phyloP scores from a whole-genome alignment of 2,797 vertebrate species.

The Pterois miles region DNA sequence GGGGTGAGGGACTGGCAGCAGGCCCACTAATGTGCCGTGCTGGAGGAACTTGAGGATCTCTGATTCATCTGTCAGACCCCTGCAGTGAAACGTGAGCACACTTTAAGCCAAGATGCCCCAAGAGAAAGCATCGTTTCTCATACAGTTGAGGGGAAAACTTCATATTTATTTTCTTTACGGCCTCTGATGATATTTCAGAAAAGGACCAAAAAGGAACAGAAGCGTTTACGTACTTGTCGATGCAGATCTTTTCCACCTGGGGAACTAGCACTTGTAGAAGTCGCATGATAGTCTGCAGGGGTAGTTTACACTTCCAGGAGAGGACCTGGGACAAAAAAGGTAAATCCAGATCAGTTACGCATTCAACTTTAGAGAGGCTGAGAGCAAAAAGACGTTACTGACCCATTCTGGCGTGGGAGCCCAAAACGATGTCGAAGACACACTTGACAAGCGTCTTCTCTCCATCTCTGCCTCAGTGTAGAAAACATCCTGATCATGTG shows the following conservation, averaged over 20 bases:
- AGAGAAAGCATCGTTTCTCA: no score
- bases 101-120: neutral
- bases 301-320: slow-evolving; percentile 97
- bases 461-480: slow-evolving; percentile 86
- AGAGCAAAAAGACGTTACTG: slow-evolving; percentile 47
- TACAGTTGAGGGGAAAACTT: no score
- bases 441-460: slow-evolving; percentile 87
- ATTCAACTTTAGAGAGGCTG: neutral
- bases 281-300: slow-evolving; percentile 97
- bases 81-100: slow-evolving; percentile 56
- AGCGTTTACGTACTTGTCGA: slow-evolving; percentile 90
- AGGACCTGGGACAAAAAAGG: slow-evolving; percentile 80
- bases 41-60: slow-evolving; percentile 98
- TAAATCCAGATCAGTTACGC: neutral
- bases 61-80: slow-evolving; percentile 96
- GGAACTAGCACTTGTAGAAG: slow-evolving; percentile 97
- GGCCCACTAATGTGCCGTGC: slow-evolving; percentile 96
- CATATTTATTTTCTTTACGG: no score
- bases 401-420: slow-evolving; percentile 94
- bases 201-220: neutral
- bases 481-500: slow-evolving; percentile 85
- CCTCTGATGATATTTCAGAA: neutral
- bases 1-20: slow-evolving; percentile 97
- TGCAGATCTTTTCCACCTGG: slow-evolving; percentile 99
- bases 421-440: slow-evolving; percentile 88